phyloP scores from a whole-genome alignment of 2,113 vertebrate genomes.

The Sminthopsis crassicaudata region DNA sequence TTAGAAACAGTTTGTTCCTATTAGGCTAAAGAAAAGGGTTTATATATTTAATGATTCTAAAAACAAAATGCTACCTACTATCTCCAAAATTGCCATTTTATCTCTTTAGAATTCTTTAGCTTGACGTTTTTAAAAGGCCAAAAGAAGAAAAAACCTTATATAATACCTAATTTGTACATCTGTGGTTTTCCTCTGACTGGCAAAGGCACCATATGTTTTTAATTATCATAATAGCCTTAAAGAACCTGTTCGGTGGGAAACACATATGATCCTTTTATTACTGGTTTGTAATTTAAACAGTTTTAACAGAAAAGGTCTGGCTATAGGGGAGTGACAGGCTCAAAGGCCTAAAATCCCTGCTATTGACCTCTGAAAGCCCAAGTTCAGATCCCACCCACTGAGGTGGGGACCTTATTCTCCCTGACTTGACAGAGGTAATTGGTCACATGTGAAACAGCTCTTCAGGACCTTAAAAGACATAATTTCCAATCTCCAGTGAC shows the following conservation, averaged over 20 bases:
- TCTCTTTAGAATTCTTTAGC: constrained; percentile 79
- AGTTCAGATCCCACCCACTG: constrained; percentile 87
- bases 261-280: constrained; percentile 89
- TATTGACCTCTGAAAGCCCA: constrained; percentile 84
- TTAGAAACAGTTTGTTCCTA: constrained; percentile 77
- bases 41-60: constrained; percentile 80
- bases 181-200: constrained; percentile 87
- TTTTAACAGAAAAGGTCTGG: constrained; percentile 87
- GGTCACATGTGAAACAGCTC: constrained; percentile 85
- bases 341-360: constrained; percentile 83
- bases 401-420: constrained; percentile 81
- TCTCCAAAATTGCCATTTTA: constrained; percentile 70
- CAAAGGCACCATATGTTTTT: constrained; percentile 93
- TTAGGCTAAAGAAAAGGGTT: constrained; percentile 74
- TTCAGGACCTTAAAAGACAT: constrained; percentile 81
- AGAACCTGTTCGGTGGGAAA: constrained; percentile 91
- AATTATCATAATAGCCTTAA: constrained; percentile 94
- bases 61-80: constrained; percentile 77
- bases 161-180: constrained; percentile 94
- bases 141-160: constrained; percentile 86
- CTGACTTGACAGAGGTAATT: constrained; percentile 87
- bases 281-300: constrained; percentile 88
- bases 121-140: constrained; percentile 85
- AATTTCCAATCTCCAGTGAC: constrained; percentile 76
- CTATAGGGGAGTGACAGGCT: constrained; percentile 79